phyloP scores from a whole-genome alignment of 2,888 invertebrate species.

The Epinotia nisella region DNA sequence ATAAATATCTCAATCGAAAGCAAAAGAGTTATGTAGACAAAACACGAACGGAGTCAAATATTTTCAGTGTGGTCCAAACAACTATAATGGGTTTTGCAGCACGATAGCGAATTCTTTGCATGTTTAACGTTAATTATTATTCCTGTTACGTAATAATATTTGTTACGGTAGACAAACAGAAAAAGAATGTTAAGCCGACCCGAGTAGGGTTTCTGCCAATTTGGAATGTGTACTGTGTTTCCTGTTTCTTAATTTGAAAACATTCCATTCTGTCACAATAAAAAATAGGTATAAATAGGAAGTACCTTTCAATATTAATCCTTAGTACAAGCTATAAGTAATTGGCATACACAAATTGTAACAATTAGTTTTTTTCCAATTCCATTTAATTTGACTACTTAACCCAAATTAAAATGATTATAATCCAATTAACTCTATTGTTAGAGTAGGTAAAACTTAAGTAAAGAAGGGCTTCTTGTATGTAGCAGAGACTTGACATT shows the following conservation, averaged over 20 bases:
- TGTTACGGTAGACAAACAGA: constrained; percentile 12
- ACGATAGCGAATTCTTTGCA: constrained; percentile 27
- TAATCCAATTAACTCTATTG: not conserved
- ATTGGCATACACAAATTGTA: not conserved
- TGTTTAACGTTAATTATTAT: constrained; percentile 26
- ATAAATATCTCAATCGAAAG: constrained; percentile 75
- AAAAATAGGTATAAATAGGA: too few relatives aligned
- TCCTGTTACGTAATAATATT: constrained; percentile 20
- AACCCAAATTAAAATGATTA: not conserved
- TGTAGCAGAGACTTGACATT: too few relatives aligned
- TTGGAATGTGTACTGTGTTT: not conserved
- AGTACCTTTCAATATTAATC: too few relatives aligned
- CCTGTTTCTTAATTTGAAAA: not conserved
- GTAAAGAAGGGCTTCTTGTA: too few relatives aligned
- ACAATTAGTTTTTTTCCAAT: not conserved
- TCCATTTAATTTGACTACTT: not conserved
- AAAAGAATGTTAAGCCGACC: not conserved
- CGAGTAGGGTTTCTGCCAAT: not conserved
- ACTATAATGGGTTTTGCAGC: constrained; percentile 29
- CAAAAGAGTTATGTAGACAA: constrained; percentile 63
- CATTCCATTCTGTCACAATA: not conserved
- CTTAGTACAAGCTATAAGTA: not conserved
- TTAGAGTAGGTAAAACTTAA: too few relatives aligned
- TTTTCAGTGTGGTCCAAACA: constrained; percentile 38
- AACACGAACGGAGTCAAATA: constrained; percentile 61